Evolutionary conservation across 2,113 vertebrate species (phyloP), one percentile per base, ranked within the genome.

Genomic region (Chaetodon auriga): DNA sequence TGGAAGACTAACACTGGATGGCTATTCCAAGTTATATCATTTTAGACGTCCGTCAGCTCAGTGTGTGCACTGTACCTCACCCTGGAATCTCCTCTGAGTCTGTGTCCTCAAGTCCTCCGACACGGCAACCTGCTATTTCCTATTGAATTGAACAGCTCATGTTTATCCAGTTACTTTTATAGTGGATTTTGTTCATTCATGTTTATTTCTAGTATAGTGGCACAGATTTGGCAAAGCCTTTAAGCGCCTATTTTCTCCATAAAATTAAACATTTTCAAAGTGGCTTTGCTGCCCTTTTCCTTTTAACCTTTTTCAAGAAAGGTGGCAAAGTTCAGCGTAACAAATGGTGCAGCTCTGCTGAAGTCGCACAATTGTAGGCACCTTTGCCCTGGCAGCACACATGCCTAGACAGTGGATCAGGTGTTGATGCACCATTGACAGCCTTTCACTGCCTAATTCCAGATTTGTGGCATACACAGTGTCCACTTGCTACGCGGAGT

Each of bases 401-500:
- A 69, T 88, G 90, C 89, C 82, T 77, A 83, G 77, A 89, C 80
- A 81, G 83, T 88, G 86, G 83, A 81, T 91, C 89, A 94, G 92
- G 92, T 93, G 90, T 87, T 87, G 81, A 71, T 83, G 85, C 55
- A 72, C 87, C 81, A 78, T 88, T 92, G 88, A 90, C 88, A 83
- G 90, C 80, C 89, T 90, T 92, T 92, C 89, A 78, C 82, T 80
- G 91, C 88, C 89, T 93, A 92, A 91, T 90, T 93, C 90, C 83
- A 91, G 92, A 93, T 93, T 93, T 92, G 85, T 83, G 84, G 83
- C 86, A 85, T 86, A 76, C 92, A 89, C 90, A 84, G 87, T 91
- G 91, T 93, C 78, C 91, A 93, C 91, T 95, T 88, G 90, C 87
- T 92, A 78, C 87, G 88, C 84, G 23, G 92, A 90, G 93, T 95